Base-by-base conservation (phyloP, 2,113 vertebrate species). In the Pseudopipra pipra region DNA sequence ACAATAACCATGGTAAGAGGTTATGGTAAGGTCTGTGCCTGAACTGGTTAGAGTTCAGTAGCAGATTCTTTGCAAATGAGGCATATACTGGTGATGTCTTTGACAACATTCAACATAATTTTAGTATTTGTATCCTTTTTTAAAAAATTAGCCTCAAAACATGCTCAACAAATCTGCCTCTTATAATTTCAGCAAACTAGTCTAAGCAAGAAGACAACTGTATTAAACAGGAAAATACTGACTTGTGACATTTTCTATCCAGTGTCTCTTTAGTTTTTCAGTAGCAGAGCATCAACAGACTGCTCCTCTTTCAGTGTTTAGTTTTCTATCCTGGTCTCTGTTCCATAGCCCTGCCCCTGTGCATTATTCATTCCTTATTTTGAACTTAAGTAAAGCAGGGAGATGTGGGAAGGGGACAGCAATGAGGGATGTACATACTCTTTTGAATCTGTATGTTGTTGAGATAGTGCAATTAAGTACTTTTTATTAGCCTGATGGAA, bases 1-100 rank as follows among this genome's bases (percentile, higher is more conserved):
- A 5, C 94, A 92, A 12, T 77, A 85, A 18, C 46, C 90, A 65
- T 31, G 35, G 70, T 95, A 85, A 93, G 96, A 94, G n/a, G n/a
- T n/a, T n/a, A n/a, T n/a, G n/a, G n/a, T n/a, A n/a, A n/a, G n/a
- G 86, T 74, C 85, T 39, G 80, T 68, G 61, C 95, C 93, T 96
- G 87, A 95, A 96, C 93, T 92, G 92, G 46, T 91, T 68, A 31
- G 65, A 88, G 77, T 85, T 97, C 93, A 87, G 94, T 92, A 93
- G 75, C 95, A 97, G 94, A 93, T 97, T 97, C 84, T 93, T 90
- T 58, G 59, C 77, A 78, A 83, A 85, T 87, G 54, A 90, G 58
- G 35, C 80, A 23, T 88, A 91, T 67, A 73, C 71, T 83, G 93
- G 65, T 59, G 81, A 44, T 93, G 28, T 93, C 75, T 95, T 88